Conservation (phyloP, 2,797 vertebrate species). For the Aselliscus stoliczkanus region DNA sequence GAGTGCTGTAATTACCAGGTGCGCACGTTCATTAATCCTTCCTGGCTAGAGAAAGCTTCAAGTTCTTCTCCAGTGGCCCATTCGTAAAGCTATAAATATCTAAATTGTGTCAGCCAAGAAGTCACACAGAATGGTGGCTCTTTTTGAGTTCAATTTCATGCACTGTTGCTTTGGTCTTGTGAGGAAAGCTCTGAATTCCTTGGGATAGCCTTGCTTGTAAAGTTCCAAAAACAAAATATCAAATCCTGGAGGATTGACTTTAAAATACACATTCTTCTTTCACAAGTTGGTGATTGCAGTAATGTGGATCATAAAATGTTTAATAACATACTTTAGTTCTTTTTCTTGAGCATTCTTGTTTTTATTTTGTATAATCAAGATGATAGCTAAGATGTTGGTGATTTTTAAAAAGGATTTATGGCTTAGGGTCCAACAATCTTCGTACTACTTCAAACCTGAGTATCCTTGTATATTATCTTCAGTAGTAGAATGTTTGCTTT, state of each 20-base stretch:
- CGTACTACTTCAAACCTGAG: not conserved
- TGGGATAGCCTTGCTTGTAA: constrained; percentile 70
- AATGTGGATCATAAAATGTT: not conserved
- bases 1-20: constrained; percentile 88
- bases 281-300: not conserved
- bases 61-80: constrained; percentile 85
- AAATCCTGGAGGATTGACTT: constrained; percentile 61
- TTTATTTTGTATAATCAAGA: constrained; percentile 17
- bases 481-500: not conserved
- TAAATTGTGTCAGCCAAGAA: constrained; percentile 87
- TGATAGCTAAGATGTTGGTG: not conserved
- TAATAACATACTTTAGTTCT: not conserved
- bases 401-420: constrained; percentile 27
- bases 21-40: constrained; percentile 88
- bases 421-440: not conserved
- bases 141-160: constrained; percentile 88
- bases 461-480: not conserved
- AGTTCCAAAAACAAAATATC: constrained; percentile 78
- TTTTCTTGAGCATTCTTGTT: not conserved
- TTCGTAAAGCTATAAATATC: constrained; percentile 88
- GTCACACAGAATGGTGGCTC: constrained; percentile 84
- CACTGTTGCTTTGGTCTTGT: constrained; percentile 84
- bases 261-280: constrained; percentile 34
- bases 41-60: constrained; percentile 83
- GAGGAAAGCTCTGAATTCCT: constrained; percentile 79